Evolutionary conservation across 2,888 invertebrate genomes (phyloP).

Genomic region (Cheilosia pagana): DNA sequence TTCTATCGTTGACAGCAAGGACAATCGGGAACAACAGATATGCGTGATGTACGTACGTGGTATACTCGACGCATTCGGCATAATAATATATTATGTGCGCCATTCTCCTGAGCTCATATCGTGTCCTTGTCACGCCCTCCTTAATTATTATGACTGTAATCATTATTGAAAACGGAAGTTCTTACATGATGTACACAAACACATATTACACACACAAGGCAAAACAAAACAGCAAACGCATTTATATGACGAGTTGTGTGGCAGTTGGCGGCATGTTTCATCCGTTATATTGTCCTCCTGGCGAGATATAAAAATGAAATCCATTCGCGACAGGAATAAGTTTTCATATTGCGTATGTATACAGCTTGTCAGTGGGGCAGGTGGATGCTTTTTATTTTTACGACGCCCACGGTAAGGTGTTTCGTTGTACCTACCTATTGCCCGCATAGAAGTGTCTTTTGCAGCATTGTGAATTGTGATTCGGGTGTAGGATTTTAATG

Average conservation of each 20-base stretch:
- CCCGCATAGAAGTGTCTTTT: neutral
- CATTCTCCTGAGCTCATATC: conserved; percentile 30
- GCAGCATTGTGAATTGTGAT: conserved; percentile 2
- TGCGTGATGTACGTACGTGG: neutral
- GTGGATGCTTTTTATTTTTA: neutral
- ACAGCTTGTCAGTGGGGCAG: neutral
- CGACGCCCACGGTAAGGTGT: no score
- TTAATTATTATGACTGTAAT: conserved; percentile 51
- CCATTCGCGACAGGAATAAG: conserved; percentile 6
- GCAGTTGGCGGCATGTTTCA: conserved; percentile 23
- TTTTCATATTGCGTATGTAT: conserved; percentile 4
- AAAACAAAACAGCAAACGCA: conserved; percentile 11
- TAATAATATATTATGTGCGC: neutral
- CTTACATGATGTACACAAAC: conserved; percentile 28
- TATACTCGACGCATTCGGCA: neutral
- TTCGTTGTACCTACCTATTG: neutral
- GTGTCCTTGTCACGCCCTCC: conserved; percentile 48
- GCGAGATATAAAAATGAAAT: neutral
- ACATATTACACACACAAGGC: neutral
- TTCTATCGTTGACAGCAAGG: neutral
- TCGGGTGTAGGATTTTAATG: neutral
- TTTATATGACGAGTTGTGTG: neutral
- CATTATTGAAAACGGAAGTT: conserved; percentile 49
- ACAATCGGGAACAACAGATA: neutral
- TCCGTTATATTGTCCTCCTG: conserved; percentile 10